Percentiles rank a stretch among this genome's conserved stretches.
Conservation (phyloP, 1,140 invertebrate genomes). For the Chironomus striatipennis region DNA sequence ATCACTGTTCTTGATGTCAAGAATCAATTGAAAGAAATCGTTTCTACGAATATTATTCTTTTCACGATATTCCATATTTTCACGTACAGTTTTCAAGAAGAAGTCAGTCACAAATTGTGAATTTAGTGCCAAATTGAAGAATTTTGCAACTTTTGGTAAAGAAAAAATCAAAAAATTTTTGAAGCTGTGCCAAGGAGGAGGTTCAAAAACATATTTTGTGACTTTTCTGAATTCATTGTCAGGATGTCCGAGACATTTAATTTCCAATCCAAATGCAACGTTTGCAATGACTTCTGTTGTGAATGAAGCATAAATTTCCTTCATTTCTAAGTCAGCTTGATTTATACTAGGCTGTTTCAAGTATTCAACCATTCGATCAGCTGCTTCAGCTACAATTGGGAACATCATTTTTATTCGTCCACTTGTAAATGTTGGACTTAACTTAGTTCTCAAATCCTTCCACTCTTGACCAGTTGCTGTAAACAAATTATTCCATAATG, state of each 20-base stretch:
- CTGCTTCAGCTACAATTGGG: constrained; percentile 39
- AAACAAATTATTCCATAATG: constrained; percentile 43
- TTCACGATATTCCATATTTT: constrained; percentile 46
- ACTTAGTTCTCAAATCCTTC: constrained; percentile 40
- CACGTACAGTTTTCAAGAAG: constrained; percentile 45
- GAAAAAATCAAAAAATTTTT: neutral
- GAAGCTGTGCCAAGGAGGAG: neutral
- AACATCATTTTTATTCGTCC: constrained; percentile 46
- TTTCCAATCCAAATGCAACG: constrained; percentile 36
- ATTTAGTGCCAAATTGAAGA: constrained; percentile 32
- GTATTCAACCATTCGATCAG: constrained; percentile 34
- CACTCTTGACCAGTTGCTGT: constrained; percentile 43
- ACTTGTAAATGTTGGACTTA: constrained; percentile 43
- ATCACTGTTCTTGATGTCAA: constrained; percentile 42
- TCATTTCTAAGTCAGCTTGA: constrained; percentile 32
- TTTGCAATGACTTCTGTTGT: constrained; percentile 38
- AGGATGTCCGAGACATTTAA: constrained; percentile 34
- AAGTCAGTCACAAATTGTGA: constrained; percentile 41
- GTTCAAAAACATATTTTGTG: constrained; percentile 22
- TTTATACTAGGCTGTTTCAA: constrained; percentile 35
- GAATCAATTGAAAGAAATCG: constrained; percentile 52
- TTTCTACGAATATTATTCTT: constrained; percentile 41
- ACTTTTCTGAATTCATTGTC: constrained; percentile 34
- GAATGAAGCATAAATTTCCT: constrained; percentile 34
- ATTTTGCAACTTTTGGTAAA: constrained; percentile 21